A percentile compares a stretch with the other conserved stretches of the same genome.
phyloP scores from a whole-genome alignment of 1,140 invertebrate genomes.

The Bombyx mandarina region DNA sequence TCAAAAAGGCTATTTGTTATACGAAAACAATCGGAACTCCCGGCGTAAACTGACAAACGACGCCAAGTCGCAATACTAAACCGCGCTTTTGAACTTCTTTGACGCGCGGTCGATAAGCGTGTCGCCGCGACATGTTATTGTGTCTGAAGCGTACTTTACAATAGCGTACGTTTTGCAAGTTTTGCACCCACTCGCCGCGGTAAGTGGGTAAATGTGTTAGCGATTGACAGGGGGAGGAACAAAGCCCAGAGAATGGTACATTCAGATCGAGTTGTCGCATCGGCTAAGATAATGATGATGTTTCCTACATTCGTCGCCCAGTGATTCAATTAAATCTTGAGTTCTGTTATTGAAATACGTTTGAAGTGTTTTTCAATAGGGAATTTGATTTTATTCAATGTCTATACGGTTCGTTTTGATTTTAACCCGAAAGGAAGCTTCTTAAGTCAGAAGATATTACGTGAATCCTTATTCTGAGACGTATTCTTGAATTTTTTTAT shows the following conservation, averaged over 20 bases:
- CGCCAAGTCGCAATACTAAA: slow-evolving; percentile 45
- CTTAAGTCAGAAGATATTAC: too few species aligned
- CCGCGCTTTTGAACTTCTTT: slow-evolving; percentile 66
- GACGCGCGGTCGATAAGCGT: slow-evolving; percentile 59
- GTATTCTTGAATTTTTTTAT: too few species aligned
- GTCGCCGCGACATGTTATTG: slow-evolving; percentile 27
- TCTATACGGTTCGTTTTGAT: too few species aligned
- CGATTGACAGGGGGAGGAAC: slow-evolving; percentile 59
- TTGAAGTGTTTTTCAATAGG: too few species aligned
- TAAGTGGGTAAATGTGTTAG: slow-evolving; percentile 69
- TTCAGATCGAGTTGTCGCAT: slow-evolving; percentile 36
- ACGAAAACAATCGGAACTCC: slow-evolving; percentile 44
- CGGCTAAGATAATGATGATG: slow-evolving; percentile 55
- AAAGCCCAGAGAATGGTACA: slow-evolving; percentile 31
- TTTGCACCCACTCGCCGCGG: slow-evolving; percentile 44
- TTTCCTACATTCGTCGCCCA: slow-evolving; percentile 30
- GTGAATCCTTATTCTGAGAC: too few species aligned
- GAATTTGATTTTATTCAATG: too few species aligned
- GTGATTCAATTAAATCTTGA: slow-evolving; percentile 14
- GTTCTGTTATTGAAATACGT: neutral
- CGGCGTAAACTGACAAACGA: slow-evolving; percentile 60
- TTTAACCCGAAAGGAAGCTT: too few species aligned
- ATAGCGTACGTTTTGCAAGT: slow-evolving; percentile 61
- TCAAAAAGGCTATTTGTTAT: slow-evolving; percentile 58
- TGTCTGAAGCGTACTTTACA: slow-evolving; percentile 34